Percentiles rank a stretch among this genome's conserved stretches.
phyloP scores from a whole-genome alignment of 2,113 vertebrate species.

The Bucco capensis region DNA sequence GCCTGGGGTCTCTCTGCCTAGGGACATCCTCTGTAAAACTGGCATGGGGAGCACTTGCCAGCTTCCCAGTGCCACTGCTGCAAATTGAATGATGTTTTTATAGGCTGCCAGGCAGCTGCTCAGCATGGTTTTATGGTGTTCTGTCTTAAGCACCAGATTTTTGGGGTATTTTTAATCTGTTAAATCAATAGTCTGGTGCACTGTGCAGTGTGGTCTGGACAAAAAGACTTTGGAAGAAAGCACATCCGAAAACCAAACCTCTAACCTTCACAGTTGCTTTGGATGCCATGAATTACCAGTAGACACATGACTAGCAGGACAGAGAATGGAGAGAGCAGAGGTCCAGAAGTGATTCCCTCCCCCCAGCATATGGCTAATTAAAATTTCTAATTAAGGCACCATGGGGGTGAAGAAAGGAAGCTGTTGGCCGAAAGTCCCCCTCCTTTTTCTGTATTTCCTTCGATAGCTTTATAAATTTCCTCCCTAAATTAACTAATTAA shows the following conservation, averaged over 20 bases:
- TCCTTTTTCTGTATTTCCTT: conserved; percentile 58
- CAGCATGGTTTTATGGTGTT: rapidly evolving
- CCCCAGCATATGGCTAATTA: conserved; percentile 63
- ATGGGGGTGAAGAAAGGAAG: conserved; percentile 50
- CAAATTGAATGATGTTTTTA: not conserved
- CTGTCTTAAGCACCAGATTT: not conserved
- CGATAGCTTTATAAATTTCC: conserved; percentile 53
- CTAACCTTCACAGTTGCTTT: not conserved
- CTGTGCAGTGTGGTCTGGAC: not conserved
- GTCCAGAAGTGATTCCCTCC: not conserved
- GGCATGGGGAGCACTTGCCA: not conserved
- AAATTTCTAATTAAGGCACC: conserved; percentile 60
- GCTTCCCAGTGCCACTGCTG: not conserved
- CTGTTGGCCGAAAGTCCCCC: conserved; percentile 35
- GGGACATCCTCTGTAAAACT: not conserved
- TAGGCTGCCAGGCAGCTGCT: not conserved
- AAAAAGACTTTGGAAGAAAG: not conserved
- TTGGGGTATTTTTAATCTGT: not conserved
- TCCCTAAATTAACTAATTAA: conserved; percentile 69
- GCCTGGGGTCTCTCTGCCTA: not conserved
- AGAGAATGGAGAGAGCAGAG: not conserved
- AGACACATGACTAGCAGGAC: not conserved
- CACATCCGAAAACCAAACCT: not conserved
- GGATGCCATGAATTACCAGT: conserved; percentile 7
- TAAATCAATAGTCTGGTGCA: not conserved